phyloP scores from a whole-genome alignment of 1,140 invertebrate genomes.

The Sesamia nonagrioides region DNA sequence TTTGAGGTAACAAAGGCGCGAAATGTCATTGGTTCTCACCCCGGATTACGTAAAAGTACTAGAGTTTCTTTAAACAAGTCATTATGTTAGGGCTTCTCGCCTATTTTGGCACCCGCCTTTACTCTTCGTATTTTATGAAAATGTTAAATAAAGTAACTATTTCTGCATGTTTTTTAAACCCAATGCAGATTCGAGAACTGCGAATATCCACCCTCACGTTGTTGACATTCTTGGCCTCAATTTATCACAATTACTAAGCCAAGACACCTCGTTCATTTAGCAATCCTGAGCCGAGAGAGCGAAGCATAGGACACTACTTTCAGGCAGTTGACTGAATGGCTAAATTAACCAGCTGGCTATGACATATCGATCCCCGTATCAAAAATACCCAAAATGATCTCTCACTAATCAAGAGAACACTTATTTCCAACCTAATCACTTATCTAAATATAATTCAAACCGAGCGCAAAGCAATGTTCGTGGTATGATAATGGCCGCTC shows the following conservation, averaged over 20 bases:
- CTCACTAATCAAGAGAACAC: background rate
- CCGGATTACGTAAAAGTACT: slow-evolving; percentile 15
- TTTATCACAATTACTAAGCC: no score
- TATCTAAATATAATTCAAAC: background rate
- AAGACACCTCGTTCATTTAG: no score
- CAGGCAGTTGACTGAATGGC: no score
- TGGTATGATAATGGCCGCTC: background rate
- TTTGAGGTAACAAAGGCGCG: background rate
- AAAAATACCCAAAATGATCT: no score
- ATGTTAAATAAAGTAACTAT: slow-evolving; percentile 11
- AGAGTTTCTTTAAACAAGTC: slow-evolving; percentile 19
- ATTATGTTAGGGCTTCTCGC: slow-evolving; percentile 20
- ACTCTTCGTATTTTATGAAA: background rate
- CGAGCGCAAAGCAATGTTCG: no score
- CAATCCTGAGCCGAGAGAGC: no score
- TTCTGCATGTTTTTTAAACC: background rate
- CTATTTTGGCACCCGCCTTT: slow-evolving; percentile 12
- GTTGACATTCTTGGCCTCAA: no score
- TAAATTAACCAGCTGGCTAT: no score
- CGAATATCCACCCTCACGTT: no score
- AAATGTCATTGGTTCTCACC: slow-evolving; percentile 18
- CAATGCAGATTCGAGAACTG: background rate
- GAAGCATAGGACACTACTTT: no score
- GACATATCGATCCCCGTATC: no score
- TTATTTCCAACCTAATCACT: background rate